A percentile compares a stretch with the other conserved stretches of the same genome.
phyloP scores from a whole-genome alignment of 2,888 invertebrate genomes.

The Copidosoma aretas region DNA sequence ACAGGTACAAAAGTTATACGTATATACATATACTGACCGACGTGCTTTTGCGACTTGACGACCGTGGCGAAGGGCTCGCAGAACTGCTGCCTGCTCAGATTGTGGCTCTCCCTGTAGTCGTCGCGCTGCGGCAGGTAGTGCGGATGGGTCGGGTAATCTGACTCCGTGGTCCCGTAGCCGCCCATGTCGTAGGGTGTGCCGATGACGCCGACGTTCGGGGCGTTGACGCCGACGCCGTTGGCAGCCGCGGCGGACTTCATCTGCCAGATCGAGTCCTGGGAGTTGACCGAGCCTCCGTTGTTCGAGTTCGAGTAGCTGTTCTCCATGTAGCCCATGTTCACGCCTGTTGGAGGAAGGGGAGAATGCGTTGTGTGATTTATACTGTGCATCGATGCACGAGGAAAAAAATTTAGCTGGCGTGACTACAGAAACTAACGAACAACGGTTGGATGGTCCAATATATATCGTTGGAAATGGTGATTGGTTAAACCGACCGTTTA shows the following conservation, averaged over 20 bases:
- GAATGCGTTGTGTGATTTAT: too few relatives aligned
- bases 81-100: conserved; percentile 86
- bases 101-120: conserved; percentile 79
- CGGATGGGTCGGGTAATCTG: conserved; percentile 84
- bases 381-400: too few relatives aligned
- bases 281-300: conserved; percentile 94
- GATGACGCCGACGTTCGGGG: conserved; percentile 73
- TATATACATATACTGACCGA: conserved; percentile 70
- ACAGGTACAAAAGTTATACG: background rate
- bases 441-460: too few relatives aligned
- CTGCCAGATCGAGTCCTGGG: conserved; percentile 93
- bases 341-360: conserved; percentile 66
- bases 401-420: too few relatives aligned
- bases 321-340: conserved; percentile 89
- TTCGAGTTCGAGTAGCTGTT: conserved; percentile 93
- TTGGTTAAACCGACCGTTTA: too few relatives aligned
- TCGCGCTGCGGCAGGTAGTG: conserved; percentile 75
- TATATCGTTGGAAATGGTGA: too few relatives aligned
- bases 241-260: conserved; percentile 89
- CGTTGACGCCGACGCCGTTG: conserved; percentile 75
- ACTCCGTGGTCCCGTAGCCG: conserved; percentile 80
- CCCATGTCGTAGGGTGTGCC: conserved; percentile 80
- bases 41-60: conserved; percentile 82
- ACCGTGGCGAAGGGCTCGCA: conserved; percentile 90
- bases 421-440: too few relatives aligned